phyloP scores from a whole-genome alignment of 2,113 vertebrate genomes.

The Dermatemys mawii region DNA sequence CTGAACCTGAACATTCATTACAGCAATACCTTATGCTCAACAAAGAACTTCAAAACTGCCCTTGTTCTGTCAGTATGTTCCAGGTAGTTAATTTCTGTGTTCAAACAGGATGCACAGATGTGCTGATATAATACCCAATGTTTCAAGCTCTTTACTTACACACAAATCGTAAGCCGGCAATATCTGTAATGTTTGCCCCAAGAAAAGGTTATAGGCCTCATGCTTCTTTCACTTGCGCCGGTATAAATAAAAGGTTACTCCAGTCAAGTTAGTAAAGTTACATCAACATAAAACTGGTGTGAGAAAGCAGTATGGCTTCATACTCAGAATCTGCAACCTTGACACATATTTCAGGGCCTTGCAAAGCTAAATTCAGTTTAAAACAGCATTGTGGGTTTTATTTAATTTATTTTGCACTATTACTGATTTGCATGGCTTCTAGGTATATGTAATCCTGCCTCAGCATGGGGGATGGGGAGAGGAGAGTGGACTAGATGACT shows the following conservation, averaged over 20 bases:
- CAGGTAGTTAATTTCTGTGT: slow-evolving; percentile 67
- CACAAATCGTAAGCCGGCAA: too few species aligned
- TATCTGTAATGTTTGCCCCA: neutral
- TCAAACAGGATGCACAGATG: slow-evolving; percentile 54
- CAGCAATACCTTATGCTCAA: neutral
- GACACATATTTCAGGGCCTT: neutral
- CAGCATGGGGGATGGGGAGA: neutral
- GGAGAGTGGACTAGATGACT: neutral
- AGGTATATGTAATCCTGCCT: neutral
- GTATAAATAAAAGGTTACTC: neutral
- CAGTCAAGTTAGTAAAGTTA: neutral
- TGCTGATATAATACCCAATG: slow-evolving; percentile 49
- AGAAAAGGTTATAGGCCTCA: neutral
- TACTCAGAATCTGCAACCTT: slow-evolving; percentile 32
- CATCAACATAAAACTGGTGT: neutral
- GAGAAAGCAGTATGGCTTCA: neutral
- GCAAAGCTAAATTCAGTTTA: neutral
- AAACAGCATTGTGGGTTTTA: neutral
- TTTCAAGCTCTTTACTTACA: slow-evolving; percentile 64
- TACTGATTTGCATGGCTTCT: neutral
- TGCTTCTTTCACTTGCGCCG: neutral
- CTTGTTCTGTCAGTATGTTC: slow-evolving; percentile 50
- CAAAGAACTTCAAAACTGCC: slow-evolving; percentile 42
- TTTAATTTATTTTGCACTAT: neutral
- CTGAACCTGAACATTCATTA: slow-evolving; percentile 35